Evolutionary conservation across 2,113 vertebrate species (phyloP), one percentile per base, ranked within the genome.

Genomic region (Patagioenas fasciata): DNA sequence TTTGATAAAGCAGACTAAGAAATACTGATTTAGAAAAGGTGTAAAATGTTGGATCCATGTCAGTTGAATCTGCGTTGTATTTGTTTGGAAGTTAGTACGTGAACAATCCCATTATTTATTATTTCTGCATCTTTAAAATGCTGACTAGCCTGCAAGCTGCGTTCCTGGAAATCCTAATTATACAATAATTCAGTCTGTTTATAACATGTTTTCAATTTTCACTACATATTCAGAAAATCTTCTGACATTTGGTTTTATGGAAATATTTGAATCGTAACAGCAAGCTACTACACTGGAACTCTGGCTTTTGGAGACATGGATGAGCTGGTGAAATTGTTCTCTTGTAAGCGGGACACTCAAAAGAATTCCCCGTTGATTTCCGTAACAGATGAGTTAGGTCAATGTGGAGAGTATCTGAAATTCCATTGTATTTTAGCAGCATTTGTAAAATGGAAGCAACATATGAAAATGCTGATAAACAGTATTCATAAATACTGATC

Each of bases 141-240:
- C 85, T 51, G 47, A 88, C 72, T 97, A 93, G 78, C 34, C 79
- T 91, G 53, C 54, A 95, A 91, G 61, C 83, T 91, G 82, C 50
- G 72, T 88, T 69, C 87, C 93, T 93, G 80, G 67, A 96, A 97
- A 91, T 89, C 38, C 48, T 92, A 89, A 96, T 95, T 89, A 77
- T 65, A 83, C 92, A 85, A 53, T 77, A 87, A 92, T 94, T 96
- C 64, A 40, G 32, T 81, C 95, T 91, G 80, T 86, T 95, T 96
- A 83, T 91, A 93, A 86, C 44, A 89, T 95, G 79, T 83, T 97
- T 97, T 97, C 90, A 96, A 95, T 97, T 97, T 97, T 96, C 80
- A 91, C 64, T 96, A 44, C 88, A 75, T 91, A 89, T 90, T 97
- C 91, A 96, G 58, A 92, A 95, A 96, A 92, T 86, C 75, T 72